Evolutionary conservation across 1,140 invertebrate genomes (phyloP).

Genomic region (Procambarus virginalis): DNA sequence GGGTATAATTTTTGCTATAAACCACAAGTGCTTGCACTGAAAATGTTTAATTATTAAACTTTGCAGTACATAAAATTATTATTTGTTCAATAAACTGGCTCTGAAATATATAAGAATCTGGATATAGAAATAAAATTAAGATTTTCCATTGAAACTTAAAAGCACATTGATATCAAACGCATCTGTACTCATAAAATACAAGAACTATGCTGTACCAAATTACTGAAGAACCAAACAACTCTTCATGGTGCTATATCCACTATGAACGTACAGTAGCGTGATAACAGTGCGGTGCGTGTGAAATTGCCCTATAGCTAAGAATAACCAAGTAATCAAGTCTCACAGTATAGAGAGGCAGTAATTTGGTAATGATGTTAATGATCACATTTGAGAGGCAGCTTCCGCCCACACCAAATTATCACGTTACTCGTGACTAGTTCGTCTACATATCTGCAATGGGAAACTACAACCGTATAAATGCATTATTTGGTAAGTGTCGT

Average conservation of each 20-base stretch:
- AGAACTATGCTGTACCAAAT: neutral
- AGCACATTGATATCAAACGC: too few species aligned
- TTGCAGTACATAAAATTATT: too few species aligned
- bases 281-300: neutral
- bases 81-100: too few species aligned
- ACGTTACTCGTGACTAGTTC: constrained; percentile 16
- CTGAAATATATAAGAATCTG: too few species aligned
- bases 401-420: neutral
- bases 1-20: too few species aligned
- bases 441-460: neutral
- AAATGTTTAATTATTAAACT: too few species aligned
- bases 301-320: neutral
- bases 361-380: too few species aligned
- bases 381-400: neutral
- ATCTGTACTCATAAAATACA: neutral
- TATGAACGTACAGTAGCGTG: neutral
- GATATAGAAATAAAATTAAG: too few species aligned
- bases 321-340: neutral
- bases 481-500: constrained; percentile 11
- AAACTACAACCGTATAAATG: constrained; percentile 24
- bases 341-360: neutral
- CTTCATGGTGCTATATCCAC: neutral
- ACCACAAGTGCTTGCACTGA: too few species aligned
- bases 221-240: neutral
- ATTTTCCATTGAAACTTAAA: too few species aligned